Evolutionary conservation across 2,113 vertebrate species (phyloP), one percentile per base, ranked within the genome.

Genomic region (Bufo gargarizans): DNA sequence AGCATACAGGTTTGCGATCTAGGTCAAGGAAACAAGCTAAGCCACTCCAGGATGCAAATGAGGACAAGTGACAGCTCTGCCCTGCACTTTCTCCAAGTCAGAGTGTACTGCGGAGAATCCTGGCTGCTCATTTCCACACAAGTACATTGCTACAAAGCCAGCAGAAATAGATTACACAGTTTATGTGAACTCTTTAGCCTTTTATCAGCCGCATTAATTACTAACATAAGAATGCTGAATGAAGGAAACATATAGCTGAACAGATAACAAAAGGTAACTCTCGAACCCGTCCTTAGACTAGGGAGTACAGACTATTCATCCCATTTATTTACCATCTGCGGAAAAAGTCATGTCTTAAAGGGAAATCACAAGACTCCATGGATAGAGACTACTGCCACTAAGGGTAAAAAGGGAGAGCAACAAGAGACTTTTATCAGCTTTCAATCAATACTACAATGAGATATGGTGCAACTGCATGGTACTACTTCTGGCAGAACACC

Each of bases 1-100:
- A 45, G 85, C 11, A 9, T 86, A 56, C 59, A 61, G 59, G 78
- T 82, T 63, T 63, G 43, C 19, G 47, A 82, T 82, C 67, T 82
- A 82, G 78, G 65, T 82, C 79, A 88, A 82, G 58, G 67, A 88
- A 88, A 88, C 78, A 88, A 81, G 86, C 61, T 82, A 9, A 82
- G 71, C 55, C 65, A 82, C 79, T 81, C 53, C 63, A 74, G 55
- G 78, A 81, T 74, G 67, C 53, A 88, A 82, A 88, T 72, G 65
- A 88, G 65, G 67, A 88, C 65, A 82, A 71, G 67, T 82, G 56
- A 76, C 81, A 69, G 82, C 49, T 82, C 43, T 82, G 81, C 17
- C 49, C 67, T 16, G 22, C n/a, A 22, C 47, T 53, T 55, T 83
- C 81, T 50, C 81, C 65, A 22, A 6, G 61, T 67, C 17, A n/a